These are phyloP conservation scores for Erythrocebus patas DNA, from an alignment of 2,113 vertebrate species.

Conservation along the genomic window DNA sequence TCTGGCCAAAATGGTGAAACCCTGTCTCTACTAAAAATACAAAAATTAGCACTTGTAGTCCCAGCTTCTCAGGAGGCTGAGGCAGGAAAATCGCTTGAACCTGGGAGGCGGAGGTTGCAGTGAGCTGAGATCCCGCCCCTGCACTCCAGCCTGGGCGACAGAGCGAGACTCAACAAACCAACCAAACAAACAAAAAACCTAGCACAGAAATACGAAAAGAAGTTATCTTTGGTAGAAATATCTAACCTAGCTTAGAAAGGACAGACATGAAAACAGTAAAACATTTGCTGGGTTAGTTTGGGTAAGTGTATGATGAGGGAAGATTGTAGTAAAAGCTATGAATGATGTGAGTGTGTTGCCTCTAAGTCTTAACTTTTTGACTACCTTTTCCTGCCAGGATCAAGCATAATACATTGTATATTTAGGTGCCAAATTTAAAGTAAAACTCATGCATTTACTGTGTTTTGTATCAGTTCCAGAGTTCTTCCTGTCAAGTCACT, in stretches of 20 bases:
- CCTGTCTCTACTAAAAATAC: not conserved
- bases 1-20: not conserved
- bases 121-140: not conserved
- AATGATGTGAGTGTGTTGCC: not conserved
- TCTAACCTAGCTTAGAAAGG: not conserved
- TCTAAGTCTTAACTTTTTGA: not conserved
- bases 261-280: not conserved
- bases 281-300: not conserved
- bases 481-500: not conserved
- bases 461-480: not conserved
- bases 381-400: not conserved
- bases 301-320: fast-evolving
- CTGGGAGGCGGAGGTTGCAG: not conserved
- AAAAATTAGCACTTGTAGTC: not conserved
- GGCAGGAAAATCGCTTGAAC: not conserved
- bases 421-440: not conserved
- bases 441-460: not conserved
- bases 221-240: not conserved
- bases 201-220: not conserved
- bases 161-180: not conserved
- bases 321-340: not conserved
- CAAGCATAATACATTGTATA: not conserved
- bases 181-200: not conserved
- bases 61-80: not conserved
- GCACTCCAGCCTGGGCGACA: not conserved